Evolutionary conservation across 2,797 vertebrate species (phyloP).

Genomic region (Enteromius radiatus): DNA sequence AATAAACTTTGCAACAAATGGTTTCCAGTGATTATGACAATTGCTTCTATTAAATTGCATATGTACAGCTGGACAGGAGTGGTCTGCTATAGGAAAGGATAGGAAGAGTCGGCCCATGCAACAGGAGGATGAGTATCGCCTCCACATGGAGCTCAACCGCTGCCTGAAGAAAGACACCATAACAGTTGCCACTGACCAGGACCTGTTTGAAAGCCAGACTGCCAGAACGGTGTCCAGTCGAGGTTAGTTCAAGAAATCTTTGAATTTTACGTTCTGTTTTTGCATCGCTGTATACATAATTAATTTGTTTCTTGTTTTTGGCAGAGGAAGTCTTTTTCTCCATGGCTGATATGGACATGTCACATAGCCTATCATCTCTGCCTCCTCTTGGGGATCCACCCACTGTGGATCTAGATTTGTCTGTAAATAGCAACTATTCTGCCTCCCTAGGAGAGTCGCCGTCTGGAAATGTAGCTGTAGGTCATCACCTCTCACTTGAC

Average conservation of each 20-base stretch:
- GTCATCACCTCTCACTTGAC: slow-evolving; percentile 37
- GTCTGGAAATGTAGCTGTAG: slow-evolving; percentile 85
- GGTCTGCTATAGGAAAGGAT: slow-evolving; percentile 84
- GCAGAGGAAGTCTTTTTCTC: slow-evolving; percentile 98
- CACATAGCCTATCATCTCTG: slow-evolving; percentile 94
- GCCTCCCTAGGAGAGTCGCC: slow-evolving; percentile 90
- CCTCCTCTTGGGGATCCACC: slow-evolving; percentile 96
- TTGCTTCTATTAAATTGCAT: not conserved
- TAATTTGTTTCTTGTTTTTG: slow-evolving; percentile 48
- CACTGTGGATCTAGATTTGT: slow-evolving; percentile 94
- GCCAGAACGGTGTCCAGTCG: slow-evolving; percentile 92
- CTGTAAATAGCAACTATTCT: slow-evolving; percentile 92
- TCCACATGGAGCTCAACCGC: slow-evolving; percentile 95
- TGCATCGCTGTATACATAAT: not conserved
- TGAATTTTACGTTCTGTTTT: not conserved
- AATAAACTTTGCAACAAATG: not conserved
- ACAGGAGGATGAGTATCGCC: slow-evolving; percentile 96
- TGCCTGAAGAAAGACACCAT: slow-evolving; percentile 91
- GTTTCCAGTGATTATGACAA: not conserved
- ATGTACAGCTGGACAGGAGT: slow-evolving; percentile 82
- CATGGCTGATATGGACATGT: slow-evolving; percentile 99
- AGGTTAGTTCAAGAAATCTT: slow-evolving; percentile 76
- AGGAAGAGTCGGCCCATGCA: slow-evolving; percentile 95
- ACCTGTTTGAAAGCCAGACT: slow-evolving; percentile 91
- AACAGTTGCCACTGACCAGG: slow-evolving; percentile 82